Conservation (phyloP, 2,113 vertebrate genomes). For the Callospermophilus lateralis region DNA sequence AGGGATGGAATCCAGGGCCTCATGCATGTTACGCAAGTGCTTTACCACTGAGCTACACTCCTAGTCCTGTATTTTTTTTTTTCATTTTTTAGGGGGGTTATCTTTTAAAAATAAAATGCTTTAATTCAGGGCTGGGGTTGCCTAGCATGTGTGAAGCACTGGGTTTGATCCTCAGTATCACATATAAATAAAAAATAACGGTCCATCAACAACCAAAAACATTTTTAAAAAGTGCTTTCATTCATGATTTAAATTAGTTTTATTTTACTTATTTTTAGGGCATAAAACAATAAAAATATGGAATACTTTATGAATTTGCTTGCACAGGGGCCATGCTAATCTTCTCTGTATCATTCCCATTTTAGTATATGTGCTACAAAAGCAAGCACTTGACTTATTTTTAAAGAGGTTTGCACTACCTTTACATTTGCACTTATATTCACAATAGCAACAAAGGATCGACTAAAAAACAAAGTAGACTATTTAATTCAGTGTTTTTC, state of each 20-base stretch:
- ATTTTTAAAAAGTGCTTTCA: not conserved
- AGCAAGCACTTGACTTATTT: not conserved
- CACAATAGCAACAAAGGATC: not conserved
- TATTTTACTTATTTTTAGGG: too few species aligned
- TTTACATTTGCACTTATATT: not conserved
- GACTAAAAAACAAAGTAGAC: not conserved
- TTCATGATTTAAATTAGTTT: conserved; percentile 25
- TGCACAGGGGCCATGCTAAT: too few species aligned
- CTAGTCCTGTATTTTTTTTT: not conserved
- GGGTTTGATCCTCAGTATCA: too few species aligned
- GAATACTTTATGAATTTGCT: too few species aligned
- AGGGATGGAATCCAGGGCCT: not conserved
- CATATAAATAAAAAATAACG: too few species aligned
- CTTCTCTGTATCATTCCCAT: too few species aligned
- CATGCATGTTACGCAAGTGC: too few species aligned
- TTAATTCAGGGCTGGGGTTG: not conserved
- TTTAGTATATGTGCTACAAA: too few species aligned
- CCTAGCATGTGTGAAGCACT: too few species aligned
- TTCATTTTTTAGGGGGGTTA: not conserved
- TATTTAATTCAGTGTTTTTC: conserved; percentile 23
- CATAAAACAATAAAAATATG: too few species aligned
- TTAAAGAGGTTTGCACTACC: not conserved
- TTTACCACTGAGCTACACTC: too few species aligned
- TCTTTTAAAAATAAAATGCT: conserved; percentile 43
- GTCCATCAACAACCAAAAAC: too few species aligned